Percentiles rank a stretch among this genome's conserved stretches.
phyloP scores from a whole-genome alignment of 1,140 invertebrate species.

The Papilio machaon region DNA sequence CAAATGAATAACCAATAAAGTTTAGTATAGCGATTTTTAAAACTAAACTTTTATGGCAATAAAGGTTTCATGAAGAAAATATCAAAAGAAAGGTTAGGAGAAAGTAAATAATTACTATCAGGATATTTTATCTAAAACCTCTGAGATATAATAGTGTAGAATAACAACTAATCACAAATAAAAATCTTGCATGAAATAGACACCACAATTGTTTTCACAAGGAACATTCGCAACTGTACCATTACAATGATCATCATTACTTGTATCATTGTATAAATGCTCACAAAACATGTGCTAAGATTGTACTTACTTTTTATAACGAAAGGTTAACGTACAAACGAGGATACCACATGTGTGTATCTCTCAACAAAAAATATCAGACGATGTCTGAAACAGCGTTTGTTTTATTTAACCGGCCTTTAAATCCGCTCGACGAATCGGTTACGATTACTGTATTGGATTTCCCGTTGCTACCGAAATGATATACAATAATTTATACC shows the following conservation, averaged over 20 bases:
- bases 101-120: too few relatives aligned
- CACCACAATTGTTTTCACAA: not conserved
- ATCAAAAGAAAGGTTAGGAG: too few relatives aligned
- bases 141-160: not conserved
- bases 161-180: not conserved
- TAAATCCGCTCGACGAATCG: not conserved
- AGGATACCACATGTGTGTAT: constrained; percentile 24
- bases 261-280: not conserved
- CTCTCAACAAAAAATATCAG: constrained; percentile 3
- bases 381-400: not conserved
- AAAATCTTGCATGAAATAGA: too few relatives aligned
- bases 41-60: not conserved
- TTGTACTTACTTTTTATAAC: constrained; percentile 4
- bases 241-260: not conserved
- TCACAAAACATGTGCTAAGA: not conserved
- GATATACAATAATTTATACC: not conserved
- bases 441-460: not conserved
- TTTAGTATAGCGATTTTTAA: not conserved
- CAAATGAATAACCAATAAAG: not conserved
- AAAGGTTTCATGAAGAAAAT: too few relatives aligned
- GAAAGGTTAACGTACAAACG: constrained; percentile 21
- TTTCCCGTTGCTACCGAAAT: constrained; percentile 16
- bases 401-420: constrained; percentile 1
- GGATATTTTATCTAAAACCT: not conserved
- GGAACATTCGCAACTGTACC: not conserved